Evolutionary conservation across 2,888 invertebrate genomes (phyloP), one percentile per base, ranked within the genome.

Genomic region (Andrena bucephala): DNA sequence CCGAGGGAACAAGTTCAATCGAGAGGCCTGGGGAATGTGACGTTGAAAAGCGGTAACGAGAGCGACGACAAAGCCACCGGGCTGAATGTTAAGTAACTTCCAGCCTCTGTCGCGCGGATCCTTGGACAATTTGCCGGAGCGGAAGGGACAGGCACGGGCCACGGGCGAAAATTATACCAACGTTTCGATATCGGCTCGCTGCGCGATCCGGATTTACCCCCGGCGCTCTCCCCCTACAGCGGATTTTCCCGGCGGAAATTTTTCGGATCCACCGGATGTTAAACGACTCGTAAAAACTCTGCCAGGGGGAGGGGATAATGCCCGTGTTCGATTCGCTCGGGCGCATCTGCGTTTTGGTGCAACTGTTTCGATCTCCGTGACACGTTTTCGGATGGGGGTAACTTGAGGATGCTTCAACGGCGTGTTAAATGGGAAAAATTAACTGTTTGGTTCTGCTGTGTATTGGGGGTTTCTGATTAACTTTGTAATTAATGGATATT

Each of bases 51-150:
- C 42, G 62, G 29, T 13, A 60, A 59, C n/a, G 36, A 65, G 29
- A 42, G 52, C 54, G 48, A 36, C 69, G 75, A 79, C 66, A 78
- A 81, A 59, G 33, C 42, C 5, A 13, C 29, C 16, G 10, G 10
- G 27, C 0, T 20, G 52, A 52, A 52, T 52, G 20, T 52, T 52
- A 52, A 52, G 52, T 52, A 52, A 52, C 52, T 52, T 52, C 8
- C 59, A 13, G 16, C 6, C 10, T 4, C 57, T 20, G 24, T 57
- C 57, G 5, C 57, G 57, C 10, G 57, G 57, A 24, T 57, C 27
- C 57, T 24, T 13, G n/a, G 65, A 42, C 42, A 48, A 7, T 42
- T 16, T 48, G 29, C 52, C 31, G 6, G n/a, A 13, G 13, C 2
- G 13, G 27, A 16, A 27, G 29, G 13, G 27, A 13, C 52, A 48